Base-by-base conservation (phyloP, 2,888 invertebrate species). In the Philopedon plagiatum region DNA sequence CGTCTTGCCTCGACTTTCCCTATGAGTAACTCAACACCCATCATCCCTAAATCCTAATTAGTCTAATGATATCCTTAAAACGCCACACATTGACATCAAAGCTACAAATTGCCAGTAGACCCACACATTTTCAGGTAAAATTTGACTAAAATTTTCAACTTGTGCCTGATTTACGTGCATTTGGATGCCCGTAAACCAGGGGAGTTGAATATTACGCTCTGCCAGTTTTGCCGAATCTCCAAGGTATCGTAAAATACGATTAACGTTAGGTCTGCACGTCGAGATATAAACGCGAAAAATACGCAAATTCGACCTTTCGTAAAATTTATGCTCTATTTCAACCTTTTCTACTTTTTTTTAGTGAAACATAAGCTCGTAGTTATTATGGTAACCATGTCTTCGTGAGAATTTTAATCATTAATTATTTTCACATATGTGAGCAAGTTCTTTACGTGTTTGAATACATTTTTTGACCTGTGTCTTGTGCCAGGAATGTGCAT, bases 211-310 rank as follows among this genome's bases (percentile, higher is more conserved):
- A 62, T 69, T 57, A 49, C 29, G 69, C 51, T 56, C 46, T 18
- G 62, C 34, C 61, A 39, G 46, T 62, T 69, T 63, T 62, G 34
- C 34, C 46, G 60, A 51, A 44, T 63, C 69, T 69, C 69, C 13
- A 32, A 63, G 62, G 69, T 19, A 13, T 57, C 62, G 34, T 69
- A 69, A 69, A 69, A 56, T 69, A 69, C 62, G 56, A 56, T 69
- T 69, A 63, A 67, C 56, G 66, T n/a, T 34, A 29, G 56, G 44
- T 44, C 18, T 41, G 21, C 54, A 5, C 23, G 21, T 32, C 34
- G 37, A 34, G 23, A 63, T n/a, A 51, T 49, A 29, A 63, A 62
- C 49, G 32, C 58, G 56, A 19, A 68, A 68, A 62, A 54, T 68
- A 68, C 60, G 61, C 60, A 68, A 68, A 68, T 68, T 54, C 54